Conservation (phyloP, 2,888 invertebrate genomes). For the Patella caerulea region DNA sequence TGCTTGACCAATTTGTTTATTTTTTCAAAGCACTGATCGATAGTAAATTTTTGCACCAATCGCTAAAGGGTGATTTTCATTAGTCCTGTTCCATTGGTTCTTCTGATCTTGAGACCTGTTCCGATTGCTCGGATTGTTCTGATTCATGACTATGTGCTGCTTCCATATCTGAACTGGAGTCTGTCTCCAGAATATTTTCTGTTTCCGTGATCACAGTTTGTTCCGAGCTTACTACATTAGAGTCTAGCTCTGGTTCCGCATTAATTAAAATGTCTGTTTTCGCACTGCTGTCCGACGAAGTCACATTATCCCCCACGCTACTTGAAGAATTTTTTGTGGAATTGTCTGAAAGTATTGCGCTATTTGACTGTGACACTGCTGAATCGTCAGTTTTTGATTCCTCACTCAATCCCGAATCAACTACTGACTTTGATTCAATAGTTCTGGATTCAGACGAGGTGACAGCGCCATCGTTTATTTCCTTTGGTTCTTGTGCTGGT, state of each 20-base stretch:
- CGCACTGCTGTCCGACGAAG: not conserved
- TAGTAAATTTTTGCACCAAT: not conserved
- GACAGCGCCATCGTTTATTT: not conserved
- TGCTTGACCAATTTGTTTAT: too few relatives aligned
- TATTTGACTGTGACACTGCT: not conserved
- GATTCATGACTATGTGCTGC: not conserved
- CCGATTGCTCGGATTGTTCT: not conserved
- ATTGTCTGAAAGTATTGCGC: not conserved
- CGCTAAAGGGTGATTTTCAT: not conserved
- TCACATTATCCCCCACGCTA: not conserved
- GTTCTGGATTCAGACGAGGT: not conserved
- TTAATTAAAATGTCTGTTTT: not conserved
- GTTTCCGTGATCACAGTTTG: constrained; percentile 1
- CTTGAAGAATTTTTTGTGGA: not conserved
- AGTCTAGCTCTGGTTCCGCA: not conserved
- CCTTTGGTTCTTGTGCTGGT: not conserved
- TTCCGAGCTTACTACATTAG: not conserved
- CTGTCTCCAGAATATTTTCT: not conserved
- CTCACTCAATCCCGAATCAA: not conserved
- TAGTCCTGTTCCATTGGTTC: constrained; percentile 8
- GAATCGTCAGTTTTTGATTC: not conserved
- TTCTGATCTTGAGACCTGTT: not conserved
- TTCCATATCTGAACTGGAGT: not conserved
- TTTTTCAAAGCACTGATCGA: too few relatives aligned
- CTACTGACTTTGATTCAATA: not conserved